Evolutionary conservation across 2,888 invertebrate species (phyloP), one percentile per base, ranked within the genome.

Genomic region (Epinotia ramella): DNA sequence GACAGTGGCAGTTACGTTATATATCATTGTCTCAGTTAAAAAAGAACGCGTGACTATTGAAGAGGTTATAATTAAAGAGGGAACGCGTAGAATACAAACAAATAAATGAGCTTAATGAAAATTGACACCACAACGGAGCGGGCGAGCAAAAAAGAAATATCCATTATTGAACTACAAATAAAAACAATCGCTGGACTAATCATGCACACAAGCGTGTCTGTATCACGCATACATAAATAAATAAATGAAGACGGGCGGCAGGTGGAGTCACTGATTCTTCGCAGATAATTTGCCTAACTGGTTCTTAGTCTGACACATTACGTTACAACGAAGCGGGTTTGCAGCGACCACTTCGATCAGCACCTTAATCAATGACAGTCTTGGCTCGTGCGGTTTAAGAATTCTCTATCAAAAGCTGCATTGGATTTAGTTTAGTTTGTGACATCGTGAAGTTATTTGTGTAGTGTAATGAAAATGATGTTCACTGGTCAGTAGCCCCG

Each of bases 241-340:
- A 84, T 84, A 85, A 86, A 86, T 83, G 84, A 84, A 87, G 84
- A 83, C 82, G 80, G 81, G 80, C 79, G 89, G 91, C 93, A 93
- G 93, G 93, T 93, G 93, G 85, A 90, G 79, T 84, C 90, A 87
- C 87, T 89, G 91, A 92, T 93, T 91, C 91, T 82, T 87, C 82
- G 87, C 88, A 85, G 92, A 92, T 92, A 92, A 92, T 93, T 92
- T 92, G 88, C 92, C 88, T 92, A 92, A 93, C 93, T 87, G 91
- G 93, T 93, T 93, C 85, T 86, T 82, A 79, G 79, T 81, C 90
- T 88, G 88, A 89, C 89, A 90, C 88, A 87, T 88, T 81, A 81
- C 84, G 78, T 73, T 77, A 83, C 83, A 80, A 83, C 76, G 46
- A 75, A 66, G 77, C 64, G 70, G 68, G 60, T 74, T 66, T 65